Conservation (phyloP, 2,113 vertebrate species). For the Podilymbus podiceps region DNA sequence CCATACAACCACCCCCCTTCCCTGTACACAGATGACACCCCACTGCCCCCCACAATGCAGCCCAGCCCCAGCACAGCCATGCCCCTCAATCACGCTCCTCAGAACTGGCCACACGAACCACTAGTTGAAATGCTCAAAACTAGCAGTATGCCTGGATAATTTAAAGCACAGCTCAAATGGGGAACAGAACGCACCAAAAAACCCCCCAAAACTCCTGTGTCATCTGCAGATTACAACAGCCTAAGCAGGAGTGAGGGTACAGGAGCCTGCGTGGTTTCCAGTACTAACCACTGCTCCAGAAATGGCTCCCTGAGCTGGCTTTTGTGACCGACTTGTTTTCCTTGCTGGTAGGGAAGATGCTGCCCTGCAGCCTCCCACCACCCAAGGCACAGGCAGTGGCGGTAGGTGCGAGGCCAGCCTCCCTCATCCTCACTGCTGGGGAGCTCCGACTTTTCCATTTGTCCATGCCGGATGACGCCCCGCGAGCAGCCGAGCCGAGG, state of each 20-base stretch:
- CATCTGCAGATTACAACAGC: not conserved
- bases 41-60: rapidly evolving
- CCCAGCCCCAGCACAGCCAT: not conserved
- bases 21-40: not conserved
- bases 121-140: not conserved
- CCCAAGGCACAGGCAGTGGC: rapidly evolving
- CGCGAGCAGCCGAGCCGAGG: rapidly evolving
- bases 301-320: not conserved
- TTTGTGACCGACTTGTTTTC: too few relatives aligned
- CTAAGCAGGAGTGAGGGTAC: not conserved
- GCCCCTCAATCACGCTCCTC: not conserved
- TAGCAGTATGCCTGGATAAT: not conserved
- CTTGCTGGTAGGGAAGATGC: too few relatives aligned
- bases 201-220: not conserved
- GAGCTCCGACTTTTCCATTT: not conserved
- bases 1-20: not conserved
- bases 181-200: not conserved
- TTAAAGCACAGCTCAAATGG: not conserved
- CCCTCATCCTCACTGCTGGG: not conserved
- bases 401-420: not conserved
- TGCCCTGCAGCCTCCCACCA: not conserved
- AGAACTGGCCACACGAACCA: not conserved
- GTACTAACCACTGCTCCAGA: not conserved
- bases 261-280: not conserved
- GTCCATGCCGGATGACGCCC: rapidly evolving